phyloP scores from a whole-genome alignment of 2,113 vertebrate genomes.

The Eurystomus gularis region DNA sequence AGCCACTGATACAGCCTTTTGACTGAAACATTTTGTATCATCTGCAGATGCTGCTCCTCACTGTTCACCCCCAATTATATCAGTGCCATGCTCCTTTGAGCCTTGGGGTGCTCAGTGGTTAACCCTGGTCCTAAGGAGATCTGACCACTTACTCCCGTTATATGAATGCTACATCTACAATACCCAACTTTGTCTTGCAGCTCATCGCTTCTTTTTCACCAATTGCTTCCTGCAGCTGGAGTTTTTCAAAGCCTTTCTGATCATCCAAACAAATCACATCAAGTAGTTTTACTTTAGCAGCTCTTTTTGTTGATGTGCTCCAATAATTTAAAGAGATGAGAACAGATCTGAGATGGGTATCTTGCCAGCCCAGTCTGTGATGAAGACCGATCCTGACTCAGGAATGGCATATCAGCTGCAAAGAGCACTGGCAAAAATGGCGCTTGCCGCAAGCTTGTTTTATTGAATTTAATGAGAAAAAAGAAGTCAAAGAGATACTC shows the following conservation, averaged over 20 bases:
- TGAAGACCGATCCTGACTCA: background rate
- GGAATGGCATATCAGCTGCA: background rate
- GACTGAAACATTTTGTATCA: background rate
- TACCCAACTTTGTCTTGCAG: background rate
- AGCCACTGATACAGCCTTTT: background rate
- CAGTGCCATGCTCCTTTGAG: background rate
- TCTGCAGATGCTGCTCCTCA: background rate
- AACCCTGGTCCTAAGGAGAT: background rate
- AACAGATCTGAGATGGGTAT: background rate
- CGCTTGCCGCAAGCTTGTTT: background rate
- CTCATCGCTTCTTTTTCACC: background rate
- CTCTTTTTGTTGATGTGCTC: background rate
- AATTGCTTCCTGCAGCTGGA: background rate
- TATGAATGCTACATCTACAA: background rate
- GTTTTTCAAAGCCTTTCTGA: conserved; percentile 6
- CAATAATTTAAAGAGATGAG: background rate
- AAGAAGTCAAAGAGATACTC: background rate
- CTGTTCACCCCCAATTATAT: background rate
- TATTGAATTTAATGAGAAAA: background rate
- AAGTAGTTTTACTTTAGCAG: background rate
- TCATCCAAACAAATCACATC: background rate
- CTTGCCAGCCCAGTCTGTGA: background rate
- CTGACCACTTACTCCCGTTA: background rate
- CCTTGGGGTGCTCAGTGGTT: background rate
- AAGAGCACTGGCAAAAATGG: background rate